These are phyloP conservation scores for Gobiocypris rarus DNA, from an alignment of 2,113 vertebrate species.

Conservation along the genomic window DNA sequence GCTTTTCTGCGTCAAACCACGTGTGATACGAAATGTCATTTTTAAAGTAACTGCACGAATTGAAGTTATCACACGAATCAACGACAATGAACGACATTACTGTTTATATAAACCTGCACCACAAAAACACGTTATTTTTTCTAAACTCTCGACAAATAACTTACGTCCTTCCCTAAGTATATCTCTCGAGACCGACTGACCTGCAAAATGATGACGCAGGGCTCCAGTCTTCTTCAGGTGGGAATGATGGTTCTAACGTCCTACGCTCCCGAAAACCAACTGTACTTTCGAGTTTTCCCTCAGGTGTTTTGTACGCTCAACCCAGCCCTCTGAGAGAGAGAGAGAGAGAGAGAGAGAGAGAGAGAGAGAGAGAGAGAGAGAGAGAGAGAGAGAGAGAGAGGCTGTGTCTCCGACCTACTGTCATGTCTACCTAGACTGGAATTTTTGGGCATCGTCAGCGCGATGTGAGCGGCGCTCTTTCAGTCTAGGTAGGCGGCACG, in stretches of 20 bases:
- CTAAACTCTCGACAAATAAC: neutral
- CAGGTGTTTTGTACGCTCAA: neutral
- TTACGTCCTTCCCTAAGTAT: neutral
- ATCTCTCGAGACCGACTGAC: neutral
- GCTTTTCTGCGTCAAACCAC: slow-evolving; percentile 18
- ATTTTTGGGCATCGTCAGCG: no score
- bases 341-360: neutral
- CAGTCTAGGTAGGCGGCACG: no score
- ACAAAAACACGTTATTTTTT: neutral
- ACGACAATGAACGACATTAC: neutral
- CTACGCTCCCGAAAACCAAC: neutral
- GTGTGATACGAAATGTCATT: neutral
- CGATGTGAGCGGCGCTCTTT: no score
- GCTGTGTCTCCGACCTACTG: no score
- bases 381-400: no score
- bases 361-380: neutral
- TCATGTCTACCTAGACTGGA: neutral
- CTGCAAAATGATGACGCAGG: neutral
- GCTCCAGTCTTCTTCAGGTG: neutral
- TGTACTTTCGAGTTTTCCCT: neutral
- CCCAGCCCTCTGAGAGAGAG: neutral
- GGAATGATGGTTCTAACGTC: neutral
- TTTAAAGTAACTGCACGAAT: neutral
- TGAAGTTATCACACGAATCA: neutral
- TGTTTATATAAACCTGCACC: neutral